Evolutionary conservation across 1,140 invertebrate species (phyloP), one percentile per base, ranked within the genome.

Genomic region (Trichonephila clavata): DNA sequence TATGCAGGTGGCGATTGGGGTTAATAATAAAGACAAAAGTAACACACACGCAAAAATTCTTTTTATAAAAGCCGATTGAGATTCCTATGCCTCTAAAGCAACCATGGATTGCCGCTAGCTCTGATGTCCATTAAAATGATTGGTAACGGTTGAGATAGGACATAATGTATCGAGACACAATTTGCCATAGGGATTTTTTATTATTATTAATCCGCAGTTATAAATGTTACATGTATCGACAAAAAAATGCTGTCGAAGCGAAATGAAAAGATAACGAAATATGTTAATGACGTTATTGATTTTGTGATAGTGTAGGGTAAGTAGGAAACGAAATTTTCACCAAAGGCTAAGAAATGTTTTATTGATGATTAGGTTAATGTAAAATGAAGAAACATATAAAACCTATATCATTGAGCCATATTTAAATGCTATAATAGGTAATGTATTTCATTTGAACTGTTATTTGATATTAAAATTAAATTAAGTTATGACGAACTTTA

Each of bases 1-100:
- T 90, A 90, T 90, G 68, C 89, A 81, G 50, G 68, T 21, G 18
- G 89, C 71, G 89, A 90, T 90, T 90, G 81, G 24, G 65, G 68
- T 90, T 90, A 90, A 90, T 59, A 90, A 20, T 18, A 81, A 32
- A 77, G 84, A 86, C 57, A 86, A 61, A 63, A 86, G 60, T 61
- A 86, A 84, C 57, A 57, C n/a, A 39, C 10, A 50, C 2, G 7
- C 50, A 59, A 27, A 59, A 24, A 24, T 63, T 57, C 63, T 63
- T 50, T 32, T 16, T 27, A n/a, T n/a, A 87, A 88, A 50, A 68
- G 27, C 4, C 13, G 63, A 50, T 71, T 18, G 27, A 68, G 10
- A 21, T 88, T 50, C 50, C 81, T 80, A 61, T 18, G 71, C 60
- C 39, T 61, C 86, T 24, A 7, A 13, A 39, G 14, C 2, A 81